Conservation (phyloP, 1,140 invertebrate species). For the Zaprionus lachaisei region DNA sequence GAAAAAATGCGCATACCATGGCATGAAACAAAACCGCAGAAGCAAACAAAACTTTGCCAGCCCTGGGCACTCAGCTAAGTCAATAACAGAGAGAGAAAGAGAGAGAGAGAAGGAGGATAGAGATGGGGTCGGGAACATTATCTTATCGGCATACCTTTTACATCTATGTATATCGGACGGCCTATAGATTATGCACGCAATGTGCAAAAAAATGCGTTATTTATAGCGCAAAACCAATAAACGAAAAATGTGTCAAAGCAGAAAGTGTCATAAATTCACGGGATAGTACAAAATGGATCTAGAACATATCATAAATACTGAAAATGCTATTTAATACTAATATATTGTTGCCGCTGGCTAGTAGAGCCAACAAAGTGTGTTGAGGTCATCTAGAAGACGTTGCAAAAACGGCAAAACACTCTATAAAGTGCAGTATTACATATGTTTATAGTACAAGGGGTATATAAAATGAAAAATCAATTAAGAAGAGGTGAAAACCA, state of each 20-base stretch:
- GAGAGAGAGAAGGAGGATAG: not conserved
- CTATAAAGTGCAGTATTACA: constrained; percentile 10
- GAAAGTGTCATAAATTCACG: constrained; percentile 18
- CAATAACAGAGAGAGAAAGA: not conserved
- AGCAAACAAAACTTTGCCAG: constrained; percentile 30
- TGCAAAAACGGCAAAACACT: constrained; percentile 50
- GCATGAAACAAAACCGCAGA: constrained; percentile 14
- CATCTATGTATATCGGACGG: constrained; percentile 38
- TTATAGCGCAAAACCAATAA: constrained; percentile 23
- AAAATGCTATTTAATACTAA: not conserved
- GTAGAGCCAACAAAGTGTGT: not conserved
- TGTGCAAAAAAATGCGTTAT: constrained; percentile 35
- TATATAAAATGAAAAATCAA: constrained; percentile 71
- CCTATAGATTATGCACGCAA: constrained; percentile 33
- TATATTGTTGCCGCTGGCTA: constrained; percentile 26
- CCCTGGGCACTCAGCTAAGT: constrained; percentile 21
- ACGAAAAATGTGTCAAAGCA: constrained; percentile 1
- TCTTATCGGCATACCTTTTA: constrained; percentile 52
- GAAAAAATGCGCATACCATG: constrained; percentile 10
- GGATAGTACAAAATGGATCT: constrained; percentile 15
- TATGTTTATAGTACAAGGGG: constrained; percentile 14
- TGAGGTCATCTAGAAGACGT: constrained; percentile 75
- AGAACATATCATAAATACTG: constrained; percentile 37
- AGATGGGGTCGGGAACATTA: constrained; percentile 15
- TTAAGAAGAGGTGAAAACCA: constrained; percentile 76